These are phyloP conservation scores for Tiliqua scincoides DNA, from an alignment of 2,113 vertebrate genomes.

Conservation along the genomic window DNA sequence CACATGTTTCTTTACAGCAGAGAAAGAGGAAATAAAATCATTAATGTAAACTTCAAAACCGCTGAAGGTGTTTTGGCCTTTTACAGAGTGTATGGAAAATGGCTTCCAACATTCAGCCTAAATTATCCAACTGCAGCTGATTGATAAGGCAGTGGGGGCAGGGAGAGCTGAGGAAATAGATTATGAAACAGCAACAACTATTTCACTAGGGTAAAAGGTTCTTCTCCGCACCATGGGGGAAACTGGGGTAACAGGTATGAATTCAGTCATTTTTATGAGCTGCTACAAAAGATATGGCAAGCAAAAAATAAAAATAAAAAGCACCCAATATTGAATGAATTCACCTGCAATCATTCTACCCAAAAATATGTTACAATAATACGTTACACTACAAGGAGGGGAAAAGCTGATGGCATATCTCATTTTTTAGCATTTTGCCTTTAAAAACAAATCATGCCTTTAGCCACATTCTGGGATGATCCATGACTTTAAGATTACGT, in stretches of 20 bases:
- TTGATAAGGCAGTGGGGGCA: slow-evolving; percentile 59
- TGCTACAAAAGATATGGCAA: not conserved
- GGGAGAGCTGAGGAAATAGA: slow-evolving; percentile 26
- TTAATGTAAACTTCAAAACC: slow-evolving; percentile 58
- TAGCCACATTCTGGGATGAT: slow-evolving; percentile 16
- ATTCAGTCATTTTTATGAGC: slow-evolving; percentile 22
- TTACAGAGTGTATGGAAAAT: slow-evolving; percentile 61
- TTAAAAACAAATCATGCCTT: not conserved
- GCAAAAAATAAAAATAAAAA: not conserved
- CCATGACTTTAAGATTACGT: not conserved
- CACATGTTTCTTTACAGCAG: slow-evolving; percentile 4
- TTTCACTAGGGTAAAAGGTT: slow-evolving; percentile 36
- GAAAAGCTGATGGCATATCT: not conserved
- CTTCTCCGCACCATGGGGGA: not conserved
- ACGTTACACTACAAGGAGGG: not conserved
- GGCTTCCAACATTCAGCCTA: slow-evolving; percentile 46
- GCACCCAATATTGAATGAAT: not conserved
- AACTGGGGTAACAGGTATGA: slow-evolving; percentile 16
- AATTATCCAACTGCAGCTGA: slow-evolving; percentile 53
- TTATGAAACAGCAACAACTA: slow-evolving; percentile 17
- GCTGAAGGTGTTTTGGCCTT: slow-evolving; percentile 54
- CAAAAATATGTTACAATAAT: not conserved
- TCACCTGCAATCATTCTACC: not conserved
- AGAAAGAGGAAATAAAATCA: slow-evolving; percentile 39
- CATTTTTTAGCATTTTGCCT: slow-evolving; percentile 5